Conservation (phyloP, 1,140 invertebrate genomes). For the Belonocnema kinseyi region DNA sequence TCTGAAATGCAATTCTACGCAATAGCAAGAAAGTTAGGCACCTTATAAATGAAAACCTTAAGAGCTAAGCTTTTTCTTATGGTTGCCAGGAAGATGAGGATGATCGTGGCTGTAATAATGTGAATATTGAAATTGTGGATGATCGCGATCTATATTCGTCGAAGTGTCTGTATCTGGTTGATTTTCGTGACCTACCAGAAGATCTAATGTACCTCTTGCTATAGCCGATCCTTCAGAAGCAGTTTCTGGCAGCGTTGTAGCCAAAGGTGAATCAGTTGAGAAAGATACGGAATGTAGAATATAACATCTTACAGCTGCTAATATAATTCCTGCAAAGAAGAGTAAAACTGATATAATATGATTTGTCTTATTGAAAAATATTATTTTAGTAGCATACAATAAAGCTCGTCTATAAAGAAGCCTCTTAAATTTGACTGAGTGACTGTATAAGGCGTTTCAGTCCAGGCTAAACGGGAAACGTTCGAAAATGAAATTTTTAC, state of each 20-base stretch:
- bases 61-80: slow-evolving; percentile 71
- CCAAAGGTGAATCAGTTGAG: slow-evolving; percentile 64
- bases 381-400: no score
- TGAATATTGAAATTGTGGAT: slow-evolving; percentile 54
- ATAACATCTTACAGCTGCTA: slow-evolving; percentile 69
- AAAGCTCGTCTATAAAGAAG: no score
- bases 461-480: no score
- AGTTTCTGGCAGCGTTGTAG: slow-evolving; percentile 62
- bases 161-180: slow-evolving; percentile 66
- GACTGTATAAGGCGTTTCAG: no score
- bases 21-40: slow-evolving; percentile 59
- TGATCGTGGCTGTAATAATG: slow-evolving; percentile 62
- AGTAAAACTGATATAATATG: background rate
- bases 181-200: slow-evolving; percentile 66
- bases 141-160: slow-evolving; percentile 57
- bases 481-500: no score
- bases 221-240: slow-evolving; percentile 56
- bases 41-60: slow-evolving; percentile 67
- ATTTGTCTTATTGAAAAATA: no score
- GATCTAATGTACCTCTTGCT: slow-evolving; percentile 61
- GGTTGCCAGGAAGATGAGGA: slow-evolving; percentile 64
- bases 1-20: slow-evolving; percentile 29
- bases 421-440: no score
- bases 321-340: slow-evolving; percentile 59
- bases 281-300: slow-evolving; percentile 68